Percentiles rank a stretch among this genome's conserved stretches.
phyloP scores from a whole-genome alignment of 2,888 invertebrate genomes.

The Drosophila pegasa region DNA sequence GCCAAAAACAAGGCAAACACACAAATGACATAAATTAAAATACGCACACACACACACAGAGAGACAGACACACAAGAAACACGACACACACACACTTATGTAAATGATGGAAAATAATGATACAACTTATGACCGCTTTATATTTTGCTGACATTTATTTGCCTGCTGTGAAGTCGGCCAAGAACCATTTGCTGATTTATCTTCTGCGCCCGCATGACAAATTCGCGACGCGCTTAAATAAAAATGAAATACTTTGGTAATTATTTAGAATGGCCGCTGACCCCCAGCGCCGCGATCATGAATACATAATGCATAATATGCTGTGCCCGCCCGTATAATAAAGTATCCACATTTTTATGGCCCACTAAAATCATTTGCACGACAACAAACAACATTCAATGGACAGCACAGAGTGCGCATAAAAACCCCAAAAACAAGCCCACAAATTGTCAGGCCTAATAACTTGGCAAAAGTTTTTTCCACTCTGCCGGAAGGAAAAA shows the following conservation, averaged over 20 bases:
- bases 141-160: slow-evolving; percentile 71
- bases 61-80: slow-evolving; percentile 11
- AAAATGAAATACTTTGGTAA: slow-evolving; percentile 51
- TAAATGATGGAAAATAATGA: slow-evolving; percentile 70
- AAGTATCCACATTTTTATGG: slow-evolving; percentile 63
- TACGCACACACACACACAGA: slow-evolving; percentile 32
- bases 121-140: slow-evolving; percentile 73
- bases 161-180: slow-evolving; percentile 33
- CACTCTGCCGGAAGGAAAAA: slow-evolving; percentile 52
- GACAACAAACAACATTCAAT: slow-evolving; percentile 48
- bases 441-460: slow-evolving; percentile 51
- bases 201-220: slow-evolving; percentile 46
- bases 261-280: slow-evolving; percentile 64
- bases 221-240: slow-evolving; percentile 41
- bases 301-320: slow-evolving; percentile 50
- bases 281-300: slow-evolving; percentile 52
- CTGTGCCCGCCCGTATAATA: slow-evolving; percentile 31
- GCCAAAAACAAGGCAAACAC: slow-evolving; percentile 75
- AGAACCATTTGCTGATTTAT: slow-evolving; percentile 69
- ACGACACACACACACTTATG: slow-evolving; percentile 15
- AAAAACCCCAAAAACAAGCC: slow-evolving; percentile 41
- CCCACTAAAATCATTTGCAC: slow-evolving; percentile 68
- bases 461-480: slow-evolving; percentile 53
- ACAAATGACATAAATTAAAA: slow-evolving; percentile 81
- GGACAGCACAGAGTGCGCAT: slow-evolving; percentile 27